Percentiles rank a stretch among this genome's conserved stretches.
Conservation (phyloP, 2,113 vertebrate genomes). For the Catharus bicknelli region DNA sequence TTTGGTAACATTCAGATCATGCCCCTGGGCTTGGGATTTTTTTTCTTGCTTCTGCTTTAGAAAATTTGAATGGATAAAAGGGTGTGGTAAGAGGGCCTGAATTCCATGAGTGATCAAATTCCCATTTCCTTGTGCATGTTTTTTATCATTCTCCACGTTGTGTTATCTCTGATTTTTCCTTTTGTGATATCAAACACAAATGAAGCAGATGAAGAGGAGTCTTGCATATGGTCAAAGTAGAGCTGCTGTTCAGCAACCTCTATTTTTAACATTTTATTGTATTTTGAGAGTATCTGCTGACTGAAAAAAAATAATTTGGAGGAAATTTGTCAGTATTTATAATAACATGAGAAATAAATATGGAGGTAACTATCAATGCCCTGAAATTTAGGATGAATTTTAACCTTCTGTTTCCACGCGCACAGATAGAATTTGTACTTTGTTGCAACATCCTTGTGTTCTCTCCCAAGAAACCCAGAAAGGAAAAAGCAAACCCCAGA, state of each 20-base stretch:
- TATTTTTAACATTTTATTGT: background rate
- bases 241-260: background rate
- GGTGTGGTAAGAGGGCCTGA: slow-evolving; percentile 27
- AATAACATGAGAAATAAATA: background rate
- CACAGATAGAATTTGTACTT: background rate
- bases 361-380: background rate
- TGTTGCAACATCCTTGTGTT: background rate
- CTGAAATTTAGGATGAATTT: background rate
- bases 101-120: slow-evolving; percentile 36
- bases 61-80: slow-evolving; percentile 54
- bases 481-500: background rate
- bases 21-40: slow-evolving; percentile 40
- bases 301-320: background rate
- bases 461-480: background rate
- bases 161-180: background rate
- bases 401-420: background rate
- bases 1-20: slow-evolving; percentile 14
- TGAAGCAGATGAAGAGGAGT: background rate
- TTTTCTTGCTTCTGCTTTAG: slow-evolving; percentile 44
- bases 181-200: background rate
- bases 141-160: background rate
- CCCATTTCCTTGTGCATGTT: background rate
- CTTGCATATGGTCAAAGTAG: background rate
- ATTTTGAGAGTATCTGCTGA: background rate
- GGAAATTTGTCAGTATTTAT: background rate